Evolutionary conservation across 2,888 invertebrate genomes (phyloP), one percentile per base, ranked within the genome.

Genomic region (Masnerella sp.): DNA sequence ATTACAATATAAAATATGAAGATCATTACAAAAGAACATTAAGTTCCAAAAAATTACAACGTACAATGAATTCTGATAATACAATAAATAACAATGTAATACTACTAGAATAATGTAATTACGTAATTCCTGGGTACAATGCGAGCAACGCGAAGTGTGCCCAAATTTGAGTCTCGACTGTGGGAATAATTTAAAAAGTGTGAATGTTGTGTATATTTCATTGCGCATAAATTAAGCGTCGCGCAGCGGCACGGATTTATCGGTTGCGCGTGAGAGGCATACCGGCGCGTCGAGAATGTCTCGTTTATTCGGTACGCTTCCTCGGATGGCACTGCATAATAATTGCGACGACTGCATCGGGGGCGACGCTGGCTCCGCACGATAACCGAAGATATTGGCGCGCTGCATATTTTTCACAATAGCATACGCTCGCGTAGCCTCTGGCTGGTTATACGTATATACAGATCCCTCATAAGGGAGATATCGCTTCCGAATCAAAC

Each of bases 401-500:
- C 80, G 80, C 81, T 80, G 83, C 82, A 84, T 85, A 84, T 85
- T 84, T 71, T 85, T 83, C 80, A 79, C 80, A 80, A 80, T 79
- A 74, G 75, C 74, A 67, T 69, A 67, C 65, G 58, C 72, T 74
- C 74, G 68, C 75, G 76, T 77, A 61, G 62, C 75, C 72, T 28
- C 36, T 58, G 67, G 75, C 71, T 64, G 69, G 61, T 52, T 64
- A 58, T 45, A 67, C 38, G 69, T 74, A 69, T 62, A 76, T 74
- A 68, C 54, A 64, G 70, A 76, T 74, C 71, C 65, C 74, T 71
- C 76, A 85, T 82, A 83, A 84, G 84, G 82, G 83, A 82, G 86
- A 86, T 86, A 87, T 86, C 86, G 84, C 81, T 82, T 82, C 81
- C 81, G 81, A 86, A 87, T 87, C 86, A 87, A 87, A 87, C 85